These are phyloP conservation scores for Natrix natrix DNA, from an alignment of 2,797 vertebrate genomes.

Conservation along the genomic window DNA sequence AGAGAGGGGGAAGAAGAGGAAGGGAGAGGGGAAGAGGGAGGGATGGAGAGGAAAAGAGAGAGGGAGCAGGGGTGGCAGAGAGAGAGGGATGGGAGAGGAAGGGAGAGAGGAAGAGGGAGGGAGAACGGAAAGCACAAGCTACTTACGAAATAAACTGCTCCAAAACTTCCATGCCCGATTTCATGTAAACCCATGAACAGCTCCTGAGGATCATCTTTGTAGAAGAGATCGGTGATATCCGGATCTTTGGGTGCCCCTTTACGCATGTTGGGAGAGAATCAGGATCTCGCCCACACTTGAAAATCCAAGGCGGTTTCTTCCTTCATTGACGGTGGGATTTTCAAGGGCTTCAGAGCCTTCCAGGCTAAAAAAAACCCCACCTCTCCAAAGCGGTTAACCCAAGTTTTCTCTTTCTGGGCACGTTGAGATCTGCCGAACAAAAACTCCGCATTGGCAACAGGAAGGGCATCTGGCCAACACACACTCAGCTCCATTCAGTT, in stretches of 20 bases:
- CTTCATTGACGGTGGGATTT: constrained; percentile 78
- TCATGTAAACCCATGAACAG: constrained; percentile 96
- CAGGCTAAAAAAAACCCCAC: background rate
- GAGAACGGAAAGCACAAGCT: background rate
- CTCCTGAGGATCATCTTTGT: constrained; percentile 97
- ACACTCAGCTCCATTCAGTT: too few relatives aligned
- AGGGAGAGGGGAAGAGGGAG: too few relatives aligned
- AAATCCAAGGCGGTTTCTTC: constrained; percentile 70
- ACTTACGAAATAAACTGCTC: constrained; percentile 98
- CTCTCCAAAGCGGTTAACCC: constrained; percentile 9
- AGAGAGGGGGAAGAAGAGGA: too few relatives aligned
- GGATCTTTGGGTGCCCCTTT: constrained; percentile 91
- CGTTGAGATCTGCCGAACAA: too few relatives aligned
- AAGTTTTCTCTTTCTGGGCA: background rate
- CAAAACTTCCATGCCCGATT: constrained; percentile 98
- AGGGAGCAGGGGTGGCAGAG: too few relatives aligned
- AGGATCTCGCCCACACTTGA: constrained; percentile 70
- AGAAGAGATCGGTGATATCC: constrained; percentile 89
- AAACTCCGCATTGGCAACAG: too few relatives aligned
- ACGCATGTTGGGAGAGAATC: constrained; percentile 82
- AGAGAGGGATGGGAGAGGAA: too few relatives aligned
- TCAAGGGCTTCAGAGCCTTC: constrained; percentile 77
- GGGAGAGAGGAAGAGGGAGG: rapidly evolving
- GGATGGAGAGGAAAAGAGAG: background rate
- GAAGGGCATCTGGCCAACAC: too few relatives aligned